A percentile compares a stretch with the other conserved stretches of the same genome.
These are phyloP conservation scores for Drosophila buzzatii DNA, from an alignment of 2,888 invertebrate genomes.

Conservation along the genomic window DNA sequence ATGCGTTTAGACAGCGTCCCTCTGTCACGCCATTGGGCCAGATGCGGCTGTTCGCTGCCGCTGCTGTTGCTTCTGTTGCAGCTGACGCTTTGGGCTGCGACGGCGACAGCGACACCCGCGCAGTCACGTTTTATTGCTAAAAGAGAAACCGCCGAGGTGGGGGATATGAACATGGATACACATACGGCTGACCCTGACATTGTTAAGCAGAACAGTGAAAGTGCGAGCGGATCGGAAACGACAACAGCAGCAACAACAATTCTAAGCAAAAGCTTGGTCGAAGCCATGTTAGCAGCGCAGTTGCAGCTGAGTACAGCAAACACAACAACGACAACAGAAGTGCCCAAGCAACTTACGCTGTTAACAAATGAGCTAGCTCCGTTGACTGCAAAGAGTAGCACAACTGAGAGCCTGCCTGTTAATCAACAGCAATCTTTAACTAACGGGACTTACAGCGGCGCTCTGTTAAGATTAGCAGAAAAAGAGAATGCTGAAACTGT, in stretches of 20 bases:
- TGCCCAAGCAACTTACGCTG: constrained; percentile 8
- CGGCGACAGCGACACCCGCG: constrained; percentile 42
- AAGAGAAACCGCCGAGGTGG: constrained; percentile 64
- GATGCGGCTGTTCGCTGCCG: constrained; percentile 45
- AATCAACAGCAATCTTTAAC: neutral
- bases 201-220: constrained; percentile 57
- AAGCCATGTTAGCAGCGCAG: constrained; percentile 8
- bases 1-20: constrained; percentile 50
- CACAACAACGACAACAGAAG: constrained; percentile 27
- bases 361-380: neutral
- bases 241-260: constrained; percentile 6
- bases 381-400: neutral
- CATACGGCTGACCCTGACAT: constrained; percentile 70
- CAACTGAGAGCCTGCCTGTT: neutral
- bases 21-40: constrained; percentile 30
- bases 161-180: constrained; percentile 42
- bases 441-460: neutral
- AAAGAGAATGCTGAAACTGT: neutral
- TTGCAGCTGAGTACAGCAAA: neutral
- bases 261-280: neutral
- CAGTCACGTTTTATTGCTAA: constrained; percentile 72
- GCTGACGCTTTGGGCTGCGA: constrained; percentile 28
- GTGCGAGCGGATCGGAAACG: constrained; percentile 32
- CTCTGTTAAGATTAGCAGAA: neutral
- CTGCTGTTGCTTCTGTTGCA: constrained; percentile 9